Conservation (phyloP, 1,140 invertebrate species). For the Macrotrachela quadricornifera region DNA sequence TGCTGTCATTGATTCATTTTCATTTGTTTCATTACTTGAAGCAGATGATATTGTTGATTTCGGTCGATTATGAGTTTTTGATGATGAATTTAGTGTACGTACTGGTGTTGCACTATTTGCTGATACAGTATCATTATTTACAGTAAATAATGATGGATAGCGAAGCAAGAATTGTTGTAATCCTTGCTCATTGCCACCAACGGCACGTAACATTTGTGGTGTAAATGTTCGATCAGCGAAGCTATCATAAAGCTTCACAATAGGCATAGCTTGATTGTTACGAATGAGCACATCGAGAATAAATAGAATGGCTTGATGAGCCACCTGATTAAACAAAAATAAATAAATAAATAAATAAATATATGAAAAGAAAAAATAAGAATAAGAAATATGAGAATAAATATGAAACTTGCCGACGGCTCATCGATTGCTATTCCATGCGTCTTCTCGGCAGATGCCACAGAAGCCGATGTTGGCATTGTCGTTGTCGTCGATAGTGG, state of each 20-base stretch:
- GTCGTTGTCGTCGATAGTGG: too few relatives aligned
- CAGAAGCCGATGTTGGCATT: too few relatives aligned
- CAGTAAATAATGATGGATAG: slow-evolving; percentile 31
- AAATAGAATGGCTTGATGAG: slow-evolving; percentile 32
- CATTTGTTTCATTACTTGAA: not conserved
- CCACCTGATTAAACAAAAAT: slow-evolving; percentile 1
- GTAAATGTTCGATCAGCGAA: slow-evolving; percentile 30
- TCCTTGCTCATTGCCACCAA: slow-evolving; percentile 30
- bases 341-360: too few relatives aligned
- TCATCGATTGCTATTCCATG: too few relatives aligned
- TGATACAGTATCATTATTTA: slow-evolving; percentile 24
- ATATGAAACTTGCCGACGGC: too few relatives aligned
- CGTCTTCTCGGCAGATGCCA: too few relatives aligned
- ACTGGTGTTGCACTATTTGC: slow-evolving; percentile 4
- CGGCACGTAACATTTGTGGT: slow-evolving; percentile 28
- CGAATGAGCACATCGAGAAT: slow-evolving; percentile 31
- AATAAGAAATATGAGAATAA: too few relatives aligned
- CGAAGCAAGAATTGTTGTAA: slow-evolving; percentile 29
- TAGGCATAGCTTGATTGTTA: slow-evolving; percentile 20
- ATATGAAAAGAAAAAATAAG: too few relatives aligned
- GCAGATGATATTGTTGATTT: not conserved
- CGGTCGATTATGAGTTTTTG: not conserved
- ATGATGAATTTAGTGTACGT: too few relatives aligned
- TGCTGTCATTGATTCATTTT: not conserved
- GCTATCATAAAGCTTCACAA: slow-evolving; percentile 25